Evolutionary conservation across 2,113 vertebrate species (phyloP).

Genomic region (Phyllostomus hastatus): DNA sequence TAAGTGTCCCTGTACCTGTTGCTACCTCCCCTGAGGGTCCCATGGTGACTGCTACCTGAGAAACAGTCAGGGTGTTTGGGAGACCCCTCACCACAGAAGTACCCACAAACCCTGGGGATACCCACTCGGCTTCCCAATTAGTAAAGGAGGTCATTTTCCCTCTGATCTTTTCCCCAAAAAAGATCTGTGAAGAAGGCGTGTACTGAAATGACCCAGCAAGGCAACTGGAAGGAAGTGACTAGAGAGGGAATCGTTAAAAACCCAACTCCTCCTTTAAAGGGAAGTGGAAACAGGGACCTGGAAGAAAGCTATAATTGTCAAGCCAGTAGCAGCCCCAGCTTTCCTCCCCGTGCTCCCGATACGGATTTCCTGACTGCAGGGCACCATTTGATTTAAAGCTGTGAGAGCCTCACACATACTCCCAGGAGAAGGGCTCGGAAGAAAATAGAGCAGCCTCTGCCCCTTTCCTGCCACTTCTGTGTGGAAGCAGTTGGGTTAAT

Average conservation of each 20-base stretch:
- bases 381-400: slow-evolving; percentile 49
- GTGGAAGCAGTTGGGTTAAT: slow-evolving; percentile 2
- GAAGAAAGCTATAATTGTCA: slow-evolving; percentile 19
- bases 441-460: neutral
- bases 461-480: slow-evolving; percentile 18
- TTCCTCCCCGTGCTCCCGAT: neutral
- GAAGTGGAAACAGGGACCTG: slow-evolving; percentile 29
- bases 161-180: slow-evolving; percentile 60
- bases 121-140: slow-evolving; percentile 28
- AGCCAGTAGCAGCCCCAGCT: neutral
- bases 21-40: neutral
- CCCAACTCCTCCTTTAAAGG: slow-evolving; percentile 42
- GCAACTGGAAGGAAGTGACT: slow-evolving; percentile 49
- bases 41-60: neutral
- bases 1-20: too few species aligned
- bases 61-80: neutral
- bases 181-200: slow-evolving; percentile 13
- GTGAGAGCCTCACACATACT: neutral
- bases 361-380: slow-evolving; percentile 44
- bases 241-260: slow-evolving; percentile 53
- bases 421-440: neutral
- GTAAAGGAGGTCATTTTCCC: slow-evolving; percentile 46
- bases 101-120: slow-evolving; percentile 1
- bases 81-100: neutral
- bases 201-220: slow-evolving; percentile 40